These are phyloP conservation scores for Macrophya alboannulata DNA, from an alignment of 2,888 invertebrate species.

Conservation along the genomic window DNA sequence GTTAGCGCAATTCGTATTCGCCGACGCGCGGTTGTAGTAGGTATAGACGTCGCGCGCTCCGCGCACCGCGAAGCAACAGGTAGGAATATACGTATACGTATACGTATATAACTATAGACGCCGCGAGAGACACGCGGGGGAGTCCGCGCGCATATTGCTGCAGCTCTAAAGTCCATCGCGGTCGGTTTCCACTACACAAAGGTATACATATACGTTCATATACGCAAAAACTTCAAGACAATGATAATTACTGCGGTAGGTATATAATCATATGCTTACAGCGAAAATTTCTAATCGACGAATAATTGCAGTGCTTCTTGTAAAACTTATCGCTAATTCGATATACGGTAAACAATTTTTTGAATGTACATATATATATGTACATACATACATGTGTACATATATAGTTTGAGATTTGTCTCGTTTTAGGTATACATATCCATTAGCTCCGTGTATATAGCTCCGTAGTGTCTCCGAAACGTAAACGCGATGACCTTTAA, in stretches of 20 bases:
- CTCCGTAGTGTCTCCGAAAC: not conserved
- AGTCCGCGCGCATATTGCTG: slow-evolving; percentile 19
- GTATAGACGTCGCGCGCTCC: not conserved
- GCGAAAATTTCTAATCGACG: too few species aligned
- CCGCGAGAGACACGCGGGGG: not conserved
- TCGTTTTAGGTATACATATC: not conserved
- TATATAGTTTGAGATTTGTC: too few species aligned
- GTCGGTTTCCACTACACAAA: too few species aligned
- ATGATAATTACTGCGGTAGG: too few species aligned
- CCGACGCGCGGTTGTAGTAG: not conserved
- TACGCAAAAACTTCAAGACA: too few species aligned
- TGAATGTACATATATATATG: too few species aligned
- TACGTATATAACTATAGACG: not conserved
- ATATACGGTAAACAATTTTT: too few species aligned
- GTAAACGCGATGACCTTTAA: not conserved
- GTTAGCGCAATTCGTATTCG: slow-evolving; percentile 50
- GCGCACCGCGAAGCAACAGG: not conserved
- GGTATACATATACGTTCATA: too few species aligned
- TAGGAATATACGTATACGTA: not conserved
- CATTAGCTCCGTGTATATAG: not conserved
- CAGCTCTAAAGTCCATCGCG: not conserved
- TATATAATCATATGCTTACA: too few species aligned
- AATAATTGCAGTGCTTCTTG: too few species aligned
- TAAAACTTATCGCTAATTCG: too few species aligned
- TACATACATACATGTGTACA: too few species aligned